Percentiles rank a stretch among this genome's conserved stretches.
phyloP scores from a whole-genome alignment of 92 coral and sea anemone species.

The Blastomussa wellsi region DNA sequence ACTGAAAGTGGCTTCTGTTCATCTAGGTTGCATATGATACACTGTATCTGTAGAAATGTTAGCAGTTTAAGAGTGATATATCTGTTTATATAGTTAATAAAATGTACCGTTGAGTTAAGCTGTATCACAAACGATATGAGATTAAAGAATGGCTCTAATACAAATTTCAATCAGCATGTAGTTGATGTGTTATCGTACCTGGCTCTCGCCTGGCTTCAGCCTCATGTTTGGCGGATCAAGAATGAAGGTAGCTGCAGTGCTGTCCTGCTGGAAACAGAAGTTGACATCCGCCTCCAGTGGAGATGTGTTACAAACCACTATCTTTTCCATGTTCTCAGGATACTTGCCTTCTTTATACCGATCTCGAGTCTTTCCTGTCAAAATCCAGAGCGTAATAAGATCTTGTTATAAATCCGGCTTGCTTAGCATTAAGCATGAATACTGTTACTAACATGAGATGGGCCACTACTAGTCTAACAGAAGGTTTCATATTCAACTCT shows the following conservation, averaged over 20 bases:
- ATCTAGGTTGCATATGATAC: neutral
- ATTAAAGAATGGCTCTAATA: too few species aligned
- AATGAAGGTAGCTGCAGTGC: slow-evolving; percentile 87
- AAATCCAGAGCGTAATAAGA: neutral
- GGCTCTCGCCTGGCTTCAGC: slow-evolving; percentile 86
- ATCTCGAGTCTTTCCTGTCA: slow-evolving; percentile 77
- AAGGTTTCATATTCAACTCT: neutral
- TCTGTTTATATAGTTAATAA: neutral
- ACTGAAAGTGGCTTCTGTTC: too few species aligned
- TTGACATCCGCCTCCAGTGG: slow-evolving; percentile 89
- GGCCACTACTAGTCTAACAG: neutral
- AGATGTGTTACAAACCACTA: slow-evolving; percentile 84
- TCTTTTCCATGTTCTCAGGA: slow-evolving; percentile 91
- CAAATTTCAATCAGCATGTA: neutral
- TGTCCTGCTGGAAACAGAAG: slow-evolving; percentile 93
- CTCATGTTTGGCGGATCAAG: slow-evolving; percentile 93
- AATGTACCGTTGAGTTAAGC: neutral
- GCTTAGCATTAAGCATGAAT: neutral
- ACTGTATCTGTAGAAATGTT: neutral
- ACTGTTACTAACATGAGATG: neutral
- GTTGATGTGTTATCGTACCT: slow-evolving; percentile 49
- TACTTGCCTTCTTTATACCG: slow-evolving; percentile 93
- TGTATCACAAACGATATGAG: neutral
- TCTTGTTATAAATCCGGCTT: neutral
- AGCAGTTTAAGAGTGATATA: slow-evolving; percentile 9